Evolutionary conservation across 2,113 vertebrate genomes (phyloP).

Genomic region (Microtus montanus): DNA sequence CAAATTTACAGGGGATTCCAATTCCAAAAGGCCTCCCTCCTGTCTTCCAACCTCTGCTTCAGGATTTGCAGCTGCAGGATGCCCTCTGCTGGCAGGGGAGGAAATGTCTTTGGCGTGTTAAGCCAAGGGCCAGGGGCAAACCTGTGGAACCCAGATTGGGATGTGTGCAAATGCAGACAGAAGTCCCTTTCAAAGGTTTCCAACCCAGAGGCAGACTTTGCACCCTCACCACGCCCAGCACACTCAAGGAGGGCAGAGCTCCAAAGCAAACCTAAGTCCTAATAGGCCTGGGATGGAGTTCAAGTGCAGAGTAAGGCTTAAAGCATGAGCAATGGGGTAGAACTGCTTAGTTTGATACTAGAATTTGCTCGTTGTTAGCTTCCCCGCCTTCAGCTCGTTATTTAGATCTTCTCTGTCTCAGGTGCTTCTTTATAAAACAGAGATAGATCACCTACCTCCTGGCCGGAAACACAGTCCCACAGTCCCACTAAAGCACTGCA

Average conservation of each 20-base stretch:
- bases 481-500: background rate
- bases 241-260: background rate
- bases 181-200: accelerated
- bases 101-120: background rate
- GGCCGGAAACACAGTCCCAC: background rate
- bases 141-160: accelerated
- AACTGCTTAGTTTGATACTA: background rate
- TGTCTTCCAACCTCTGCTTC: background rate
- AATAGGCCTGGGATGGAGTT: too few species aligned
- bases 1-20: background rate
- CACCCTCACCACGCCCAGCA: too few species aligned
- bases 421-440: background rate
- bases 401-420: background rate
- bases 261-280: too few species aligned
- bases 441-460: accelerated
- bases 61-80: background rate
- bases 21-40: background rate
- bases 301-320: background rate
- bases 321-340: too few species aligned
- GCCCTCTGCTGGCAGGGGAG: background rate
- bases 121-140: accelerated
- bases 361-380: too few species aligned
- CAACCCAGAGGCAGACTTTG: background rate
- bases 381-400: background rate
- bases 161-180: accelerated